These are phyloP conservation scores for Crotalus adamanteus DNA, from an alignment of 2,797 vertebrate genomes.

Conservation along the genomic window DNA sequence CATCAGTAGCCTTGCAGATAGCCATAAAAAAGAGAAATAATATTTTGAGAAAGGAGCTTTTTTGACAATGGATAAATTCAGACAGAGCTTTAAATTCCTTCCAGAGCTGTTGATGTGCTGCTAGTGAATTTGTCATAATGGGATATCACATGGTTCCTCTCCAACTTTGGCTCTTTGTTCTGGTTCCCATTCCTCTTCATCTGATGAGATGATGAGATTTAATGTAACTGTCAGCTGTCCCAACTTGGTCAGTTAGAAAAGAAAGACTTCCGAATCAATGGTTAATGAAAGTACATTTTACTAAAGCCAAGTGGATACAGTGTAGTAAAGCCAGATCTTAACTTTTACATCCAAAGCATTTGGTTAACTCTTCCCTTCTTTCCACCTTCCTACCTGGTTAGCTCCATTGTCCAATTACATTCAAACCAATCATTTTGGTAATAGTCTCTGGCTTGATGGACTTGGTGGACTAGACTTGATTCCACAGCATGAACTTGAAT, in stretches of 20 bases:
- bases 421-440: background rate
- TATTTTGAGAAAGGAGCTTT: background rate
- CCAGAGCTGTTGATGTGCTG: background rate
- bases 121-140: background rate
- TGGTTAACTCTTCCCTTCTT: background rate
- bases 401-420: background rate
- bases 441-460: background rate
- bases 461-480: background rate
- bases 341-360: background rate
- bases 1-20: background rate
- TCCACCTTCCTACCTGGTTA: background rate
- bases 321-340: background rate
- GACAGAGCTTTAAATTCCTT: background rate
- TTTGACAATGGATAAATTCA: background rate
- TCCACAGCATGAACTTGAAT: background rate
- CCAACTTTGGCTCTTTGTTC: background rate
- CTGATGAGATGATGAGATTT: no score
- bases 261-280: background rate
- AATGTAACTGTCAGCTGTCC: background rate
- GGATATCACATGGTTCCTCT: background rate
- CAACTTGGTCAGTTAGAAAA: background rate
- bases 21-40: background rate
- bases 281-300: background rate
- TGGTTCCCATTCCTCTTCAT: background rate
- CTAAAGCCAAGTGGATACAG: background rate